phyloP scores from a whole-genome alignment of 64 coral and sea anemone genomes.

The Cladopsammia gracilis region DNA sequence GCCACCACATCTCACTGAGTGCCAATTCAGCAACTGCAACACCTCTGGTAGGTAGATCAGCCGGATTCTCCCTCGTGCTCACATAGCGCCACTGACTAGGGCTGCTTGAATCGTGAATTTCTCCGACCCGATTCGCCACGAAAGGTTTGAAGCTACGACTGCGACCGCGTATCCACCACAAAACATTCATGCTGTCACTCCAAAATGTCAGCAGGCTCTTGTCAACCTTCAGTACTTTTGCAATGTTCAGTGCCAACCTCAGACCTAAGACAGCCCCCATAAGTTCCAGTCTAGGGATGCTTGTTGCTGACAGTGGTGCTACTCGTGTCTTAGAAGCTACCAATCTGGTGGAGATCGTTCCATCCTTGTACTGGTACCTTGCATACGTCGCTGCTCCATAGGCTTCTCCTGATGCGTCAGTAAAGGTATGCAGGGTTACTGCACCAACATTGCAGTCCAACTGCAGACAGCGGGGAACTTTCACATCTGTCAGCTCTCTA shows the following conservation, averaged over 20 bases:
- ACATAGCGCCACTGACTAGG: conserved; percentile 58
- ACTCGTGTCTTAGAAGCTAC: conserved; percentile 60
- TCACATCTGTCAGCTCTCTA: conserved; percentile 30
- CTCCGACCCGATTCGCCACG: conserved; percentile 32
- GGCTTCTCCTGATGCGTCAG: conserved; percentile 26
- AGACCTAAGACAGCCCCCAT: conserved; percentile 52
- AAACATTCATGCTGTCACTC: conserved; percentile 61
- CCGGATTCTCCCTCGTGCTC: conserved; percentile 24
- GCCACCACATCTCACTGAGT: too few relatives aligned
- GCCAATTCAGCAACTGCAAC: too few relatives aligned
- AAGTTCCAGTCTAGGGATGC: conserved; percentile 68
- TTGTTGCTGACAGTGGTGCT: conserved; percentile 28
- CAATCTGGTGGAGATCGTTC: conserved; percentile 14
- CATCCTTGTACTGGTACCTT: conserved; percentile 46
- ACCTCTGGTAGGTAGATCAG: conserved; percentile 57
- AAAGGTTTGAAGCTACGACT: conserved; percentile 70
- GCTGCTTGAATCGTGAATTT: conserved; percentile 28
- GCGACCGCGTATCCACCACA: conserved; percentile 50
- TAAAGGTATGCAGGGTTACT: conserved; percentile 59
- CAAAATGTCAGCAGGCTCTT: background rate
- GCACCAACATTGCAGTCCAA: background rate
- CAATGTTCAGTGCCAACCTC: background rate
- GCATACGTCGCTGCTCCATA: conserved; percentile 63
- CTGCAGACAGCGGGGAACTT: conserved; percentile 57
- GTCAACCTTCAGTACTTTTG: conserved; percentile 35